Conservation (phyloP, 2,797 vertebrate species). For the Halcyon smyrnensis region DNA sequence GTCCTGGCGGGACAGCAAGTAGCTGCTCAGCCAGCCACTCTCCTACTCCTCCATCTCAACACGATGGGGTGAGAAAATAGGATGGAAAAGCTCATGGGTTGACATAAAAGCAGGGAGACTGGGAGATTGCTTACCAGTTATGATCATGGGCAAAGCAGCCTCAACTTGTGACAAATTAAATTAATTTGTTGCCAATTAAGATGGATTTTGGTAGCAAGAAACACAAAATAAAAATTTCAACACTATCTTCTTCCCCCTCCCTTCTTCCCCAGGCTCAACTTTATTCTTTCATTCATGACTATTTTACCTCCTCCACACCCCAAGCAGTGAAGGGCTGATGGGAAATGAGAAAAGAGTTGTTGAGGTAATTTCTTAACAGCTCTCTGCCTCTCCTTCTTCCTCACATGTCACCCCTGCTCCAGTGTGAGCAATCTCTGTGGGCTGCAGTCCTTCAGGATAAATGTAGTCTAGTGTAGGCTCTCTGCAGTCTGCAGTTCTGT, state of each 20-base stretch:
- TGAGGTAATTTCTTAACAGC: not conserved
- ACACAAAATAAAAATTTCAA: not conserved
- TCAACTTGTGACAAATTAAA: not conserved
- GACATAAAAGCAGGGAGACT: not conserved
- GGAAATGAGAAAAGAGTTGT: not conserved
- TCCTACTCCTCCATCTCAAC: not conserved
- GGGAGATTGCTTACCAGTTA: not conserved
- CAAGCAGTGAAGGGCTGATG: not conserved
- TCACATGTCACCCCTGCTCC: not conserved
- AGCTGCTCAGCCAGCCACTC: not conserved
- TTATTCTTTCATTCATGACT: not conserved
- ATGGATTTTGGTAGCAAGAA: not conserved
- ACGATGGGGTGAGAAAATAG: not conserved
- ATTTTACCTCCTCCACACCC: not conserved
- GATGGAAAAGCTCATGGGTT: fast-evolving
- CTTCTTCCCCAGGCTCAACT: not conserved
- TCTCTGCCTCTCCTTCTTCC: not conserved
- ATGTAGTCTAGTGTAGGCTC: not conserved
- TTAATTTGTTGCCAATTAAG: not conserved
- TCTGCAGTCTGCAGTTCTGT: not conserved
- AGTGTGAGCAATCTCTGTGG: not conserved
- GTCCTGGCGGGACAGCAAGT: not conserved
- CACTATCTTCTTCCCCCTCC: not conserved
- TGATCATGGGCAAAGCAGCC: not conserved
- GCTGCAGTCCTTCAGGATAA: not conserved